Evolutionary conservation across 2,113 vertebrate species (phyloP).

Genomic region (Pantherophis guttatus): DNA sequence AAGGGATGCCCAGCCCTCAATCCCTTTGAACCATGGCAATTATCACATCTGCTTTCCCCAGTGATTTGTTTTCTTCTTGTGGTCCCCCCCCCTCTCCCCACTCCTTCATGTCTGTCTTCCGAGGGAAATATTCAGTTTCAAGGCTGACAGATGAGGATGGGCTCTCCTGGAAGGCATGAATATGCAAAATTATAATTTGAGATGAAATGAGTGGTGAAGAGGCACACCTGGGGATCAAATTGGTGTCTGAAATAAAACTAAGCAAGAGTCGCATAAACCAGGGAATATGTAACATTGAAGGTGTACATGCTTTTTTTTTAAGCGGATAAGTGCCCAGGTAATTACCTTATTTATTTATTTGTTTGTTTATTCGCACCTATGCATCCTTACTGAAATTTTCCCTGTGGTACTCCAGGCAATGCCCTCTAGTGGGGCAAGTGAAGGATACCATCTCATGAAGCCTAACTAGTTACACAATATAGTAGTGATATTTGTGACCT

Average conservation of each 20-base stretch:
- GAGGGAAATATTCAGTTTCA: neutral
- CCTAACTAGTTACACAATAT: neutral
- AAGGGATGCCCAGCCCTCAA: neutral
- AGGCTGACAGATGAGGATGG: neutral
- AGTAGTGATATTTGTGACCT: neutral
- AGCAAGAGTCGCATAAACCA: neutral
- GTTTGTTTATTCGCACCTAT: neutral
- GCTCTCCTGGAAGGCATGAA: neutral
- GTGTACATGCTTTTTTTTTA: neutral
- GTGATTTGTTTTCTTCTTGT: neutral
- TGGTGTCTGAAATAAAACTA: neutral
- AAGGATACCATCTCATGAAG: neutral
- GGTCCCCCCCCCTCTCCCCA: neutral
- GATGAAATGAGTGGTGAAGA: neutral
- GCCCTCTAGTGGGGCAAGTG: neutral
- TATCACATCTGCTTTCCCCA: conserved; percentile 27
- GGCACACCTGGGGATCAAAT: neutral
- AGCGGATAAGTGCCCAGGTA: neutral
- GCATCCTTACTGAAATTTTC: neutral
- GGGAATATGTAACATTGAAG: neutral
- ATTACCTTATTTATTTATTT: neutral
- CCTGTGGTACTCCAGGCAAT: neutral
- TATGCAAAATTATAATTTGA: neutral
- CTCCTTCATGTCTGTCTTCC: neutral
- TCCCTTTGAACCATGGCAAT: conserved; percentile 30